A percentile compares a stretch with the other conserved stretches of the same genome.
Evolutionary conservation across 1,140 invertebrate species (phyloP).

Genomic region (Temnothorax curvispinosus): DNA sequence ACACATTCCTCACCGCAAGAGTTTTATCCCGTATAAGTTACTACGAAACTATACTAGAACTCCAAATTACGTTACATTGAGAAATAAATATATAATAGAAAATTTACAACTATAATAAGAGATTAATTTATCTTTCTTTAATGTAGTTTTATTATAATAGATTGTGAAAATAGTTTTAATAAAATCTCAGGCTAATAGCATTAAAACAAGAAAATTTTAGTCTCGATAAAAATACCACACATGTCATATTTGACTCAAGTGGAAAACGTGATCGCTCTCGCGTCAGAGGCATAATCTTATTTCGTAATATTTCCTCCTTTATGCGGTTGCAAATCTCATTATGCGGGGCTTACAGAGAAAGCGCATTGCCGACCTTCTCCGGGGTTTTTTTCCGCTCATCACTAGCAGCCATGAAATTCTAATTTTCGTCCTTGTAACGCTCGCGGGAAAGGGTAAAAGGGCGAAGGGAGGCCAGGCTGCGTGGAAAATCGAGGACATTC

Average conservation of each 20-base stretch:
- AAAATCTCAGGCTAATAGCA: not conserved
- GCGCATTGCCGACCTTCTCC: not conserved
- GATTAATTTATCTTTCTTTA: not conserved
- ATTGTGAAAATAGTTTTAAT: not conserved
- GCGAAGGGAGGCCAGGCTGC: slow-evolving; percentile 38
- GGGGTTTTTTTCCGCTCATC: slow-evolving; percentile 6
- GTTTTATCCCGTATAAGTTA: not conserved
- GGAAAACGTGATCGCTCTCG: slow-evolving; percentile 8
- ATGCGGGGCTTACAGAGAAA: slow-evolving; percentile 29
- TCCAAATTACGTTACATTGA: not conserved
- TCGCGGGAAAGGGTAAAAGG: slow-evolving; percentile 3
- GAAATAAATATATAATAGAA: not conserved
- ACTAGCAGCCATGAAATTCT: slow-evolving; percentile 39
- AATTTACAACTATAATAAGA: not conserved
- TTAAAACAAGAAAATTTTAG: not conserved
- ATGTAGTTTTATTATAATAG: not conserved
- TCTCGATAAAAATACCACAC: not conserved
- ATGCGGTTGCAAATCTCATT: slow-evolving; percentile 47
- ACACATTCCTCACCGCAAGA: not conserved
- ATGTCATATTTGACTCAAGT: not conserved
- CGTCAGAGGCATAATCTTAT: slow-evolving; percentile 22
- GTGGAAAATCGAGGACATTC: slow-evolving; percentile 77
- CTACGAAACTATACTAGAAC: not conserved
- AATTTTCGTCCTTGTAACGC: slow-evolving; percentile 34
- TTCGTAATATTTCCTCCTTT: slow-evolving; percentile 42